Percentiles rank a stretch among this genome's conserved stretches.
Conservation (phyloP, 1,140 invertebrate genomes). For the Drosophila watanabei region DNA sequence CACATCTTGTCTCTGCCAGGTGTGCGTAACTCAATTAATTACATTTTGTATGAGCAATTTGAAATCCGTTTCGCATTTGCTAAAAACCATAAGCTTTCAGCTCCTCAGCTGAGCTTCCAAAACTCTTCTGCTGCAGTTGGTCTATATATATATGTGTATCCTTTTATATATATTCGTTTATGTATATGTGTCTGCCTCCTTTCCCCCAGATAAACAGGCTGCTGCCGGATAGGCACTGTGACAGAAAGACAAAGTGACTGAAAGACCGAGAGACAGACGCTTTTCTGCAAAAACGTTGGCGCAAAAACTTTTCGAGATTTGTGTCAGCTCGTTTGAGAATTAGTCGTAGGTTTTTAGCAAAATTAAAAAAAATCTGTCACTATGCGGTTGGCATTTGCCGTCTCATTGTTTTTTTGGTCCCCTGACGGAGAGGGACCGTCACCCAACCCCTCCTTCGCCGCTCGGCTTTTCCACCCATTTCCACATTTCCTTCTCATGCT, state of each 20-base stretch:
- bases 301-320: slow-evolving; percentile 78
- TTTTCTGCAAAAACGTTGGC: slow-evolving; percentile 63
- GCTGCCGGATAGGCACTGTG: slow-evolving; percentile 41
- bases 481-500: slow-evolving; percentile 8
- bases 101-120: slow-evolving; percentile 21
- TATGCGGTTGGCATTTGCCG: slow-evolving; percentile 72
- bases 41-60: slow-evolving; percentile 9
- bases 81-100: slow-evolving; percentile 23
- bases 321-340: slow-evolving; percentile 83
- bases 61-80: slow-evolving; percentile 13
- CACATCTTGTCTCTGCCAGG: slow-evolving; percentile 6
- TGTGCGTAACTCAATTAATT: slow-evolving; percentile 16
- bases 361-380: slow-evolving; percentile 80
- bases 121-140: slow-evolving; percentile 20
- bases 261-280: slow-evolving; percentile 36
- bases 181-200: not conserved
- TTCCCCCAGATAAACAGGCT: slow-evolving; percentile 23
- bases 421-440: slow-evolving; percentile 18
- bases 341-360: slow-evolving; percentile 82
- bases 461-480: not conserved
- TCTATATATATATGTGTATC: not conserved
- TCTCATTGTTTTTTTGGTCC: slow-evolving; percentile 71
- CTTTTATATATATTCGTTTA: not conserved
- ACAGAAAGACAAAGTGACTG: slow-evolving; percentile 40
- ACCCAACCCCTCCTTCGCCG: not conserved